phyloP scores from a whole-genome alignment of 1,140 invertebrate genomes.

The Zelostemma sp. region DNA sequence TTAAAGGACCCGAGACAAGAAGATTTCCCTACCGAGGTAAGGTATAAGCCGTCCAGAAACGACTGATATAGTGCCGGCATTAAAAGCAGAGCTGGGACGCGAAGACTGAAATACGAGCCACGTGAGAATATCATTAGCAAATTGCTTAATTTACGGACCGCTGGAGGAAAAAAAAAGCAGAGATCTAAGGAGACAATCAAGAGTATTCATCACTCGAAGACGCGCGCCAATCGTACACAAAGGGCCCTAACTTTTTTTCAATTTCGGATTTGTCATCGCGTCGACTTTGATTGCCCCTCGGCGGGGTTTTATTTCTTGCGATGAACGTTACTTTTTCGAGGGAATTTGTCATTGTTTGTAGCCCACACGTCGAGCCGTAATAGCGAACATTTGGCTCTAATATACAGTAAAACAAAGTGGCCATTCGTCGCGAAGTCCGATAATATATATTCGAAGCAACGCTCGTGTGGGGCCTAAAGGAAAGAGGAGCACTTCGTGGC shows the following conservation, averaged over 20 bases:
- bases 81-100: constrained; percentile 62
- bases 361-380: too few species aligned
- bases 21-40: constrained; percentile 50
- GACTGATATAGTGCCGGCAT: constrained; percentile 57
- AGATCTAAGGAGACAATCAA: constrained; percentile 51
- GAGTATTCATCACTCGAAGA: constrained; percentile 43
- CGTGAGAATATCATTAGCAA: constrained; percentile 70
- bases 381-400: too few species aligned
- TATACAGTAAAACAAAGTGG: constrained; percentile 42
- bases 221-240: not conserved
- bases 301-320: too few species aligned
- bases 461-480: constrained; percentile 51
- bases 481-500: constrained; percentile 50
- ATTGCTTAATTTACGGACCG: constrained; percentile 68
- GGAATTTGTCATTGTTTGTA: too few species aligned
- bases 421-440: constrained; percentile 43
- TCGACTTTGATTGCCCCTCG: too few species aligned
- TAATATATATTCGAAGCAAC: constrained; percentile 54
- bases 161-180: constrained; percentile 48
- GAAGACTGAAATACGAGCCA: constrained; percentile 64
- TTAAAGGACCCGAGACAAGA: constrained; percentile 50
- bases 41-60: constrained; percentile 48
- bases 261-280: too few species aligned
- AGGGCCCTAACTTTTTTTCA: not conserved
- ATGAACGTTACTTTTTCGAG: too few species aligned